Evolutionary conservation across 2,888 invertebrate species (phyloP).

Genomic region (Argyresthia albistria): DNA sequence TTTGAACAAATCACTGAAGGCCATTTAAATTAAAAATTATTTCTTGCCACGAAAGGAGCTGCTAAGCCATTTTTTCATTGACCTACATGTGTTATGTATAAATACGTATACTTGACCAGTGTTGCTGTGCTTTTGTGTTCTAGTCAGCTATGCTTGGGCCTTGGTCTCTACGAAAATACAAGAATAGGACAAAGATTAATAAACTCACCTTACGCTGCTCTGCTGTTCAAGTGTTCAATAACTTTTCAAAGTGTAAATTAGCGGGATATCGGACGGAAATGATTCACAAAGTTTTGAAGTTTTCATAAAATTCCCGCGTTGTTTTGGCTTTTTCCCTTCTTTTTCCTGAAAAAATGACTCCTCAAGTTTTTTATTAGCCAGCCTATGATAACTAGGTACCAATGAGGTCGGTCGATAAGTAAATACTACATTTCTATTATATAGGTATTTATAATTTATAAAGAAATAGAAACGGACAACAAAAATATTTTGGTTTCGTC

Average conservation of each 20-base stretch:
- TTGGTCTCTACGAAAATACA: not conserved
- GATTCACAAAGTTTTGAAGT: not conserved
- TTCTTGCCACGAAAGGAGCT: constrained; percentile 67
- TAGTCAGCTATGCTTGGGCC: not conserved
- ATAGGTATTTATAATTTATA: too few species aligned
- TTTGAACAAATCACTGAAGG: constrained; percentile 72
- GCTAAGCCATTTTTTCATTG: constrained; percentile 72
- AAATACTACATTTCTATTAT: too few species aligned
- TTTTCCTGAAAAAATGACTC: not conserved
- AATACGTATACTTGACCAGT: constrained; percentile 53
- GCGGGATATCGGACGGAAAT: not conserved
- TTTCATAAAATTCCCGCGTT: not conserved
- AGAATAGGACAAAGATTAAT: not conserved
- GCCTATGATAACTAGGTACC: too few species aligned
- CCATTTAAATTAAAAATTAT: constrained; percentile 71
- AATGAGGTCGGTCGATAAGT: too few species aligned
- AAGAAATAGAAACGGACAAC: too few species aligned
- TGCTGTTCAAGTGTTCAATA: not conserved
- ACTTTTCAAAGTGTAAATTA: not conserved
- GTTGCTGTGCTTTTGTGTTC: constrained; percentile 38
- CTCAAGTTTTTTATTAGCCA: too few species aligned
- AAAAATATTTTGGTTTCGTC: too few species aligned
- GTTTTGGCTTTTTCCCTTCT: not conserved
- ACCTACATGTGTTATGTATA: constrained; percentile 64
- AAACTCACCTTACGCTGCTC: not conserved